These are phyloP conservation scores for Trachelus stipa DNA, from an alignment of 2,888 invertebrate species.

Conservation along the genomic window DNA sequence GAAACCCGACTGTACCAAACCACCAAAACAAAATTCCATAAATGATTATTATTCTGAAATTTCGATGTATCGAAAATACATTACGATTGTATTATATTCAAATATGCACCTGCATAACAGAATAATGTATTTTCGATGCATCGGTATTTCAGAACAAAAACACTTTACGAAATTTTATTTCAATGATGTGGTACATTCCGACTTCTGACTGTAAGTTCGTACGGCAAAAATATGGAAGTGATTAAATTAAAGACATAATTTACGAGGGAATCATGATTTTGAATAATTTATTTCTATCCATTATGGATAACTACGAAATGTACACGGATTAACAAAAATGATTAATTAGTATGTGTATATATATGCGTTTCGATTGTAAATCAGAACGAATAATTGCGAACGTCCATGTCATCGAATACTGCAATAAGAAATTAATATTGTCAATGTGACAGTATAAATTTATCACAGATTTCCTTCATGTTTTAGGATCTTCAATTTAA, in stretches of 20 bases:
- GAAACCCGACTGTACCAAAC: too few species aligned
- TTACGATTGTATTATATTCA: too few species aligned
- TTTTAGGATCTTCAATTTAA: slow-evolving; percentile 38
- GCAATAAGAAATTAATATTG: slow-evolving; percentile 48
- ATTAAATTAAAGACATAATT: not conserved
- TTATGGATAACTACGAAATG: slow-evolving; percentile 31
- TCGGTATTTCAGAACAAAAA: too few species aligned
- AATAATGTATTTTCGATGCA: too few species aligned
- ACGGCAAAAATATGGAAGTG: not conserved
- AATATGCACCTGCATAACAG: too few species aligned
- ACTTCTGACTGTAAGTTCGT: too few species aligned
- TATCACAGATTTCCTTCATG: slow-evolving; percentile 58
- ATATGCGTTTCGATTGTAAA: slow-evolving; percentile 30
- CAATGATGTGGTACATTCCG: too few species aligned
- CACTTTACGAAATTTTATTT: too few species aligned
- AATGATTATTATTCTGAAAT: too few species aligned
- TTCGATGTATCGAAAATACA: too few species aligned
- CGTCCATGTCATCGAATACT: slow-evolving; percentile 36
- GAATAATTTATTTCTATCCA: slow-evolving; percentile 27
- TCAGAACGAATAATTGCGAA: slow-evolving; percentile 27
- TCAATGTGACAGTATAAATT: slow-evolving; percentile 55
- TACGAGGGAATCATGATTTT: slow-evolving; percentile 1
- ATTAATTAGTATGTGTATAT: slow-evolving; percentile 15
- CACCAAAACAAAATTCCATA: too few species aligned
- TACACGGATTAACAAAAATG: slow-evolving; percentile 37